Conservation (phyloP, 2,888 invertebrate species). For the Pharmacophagus antenor region DNA sequence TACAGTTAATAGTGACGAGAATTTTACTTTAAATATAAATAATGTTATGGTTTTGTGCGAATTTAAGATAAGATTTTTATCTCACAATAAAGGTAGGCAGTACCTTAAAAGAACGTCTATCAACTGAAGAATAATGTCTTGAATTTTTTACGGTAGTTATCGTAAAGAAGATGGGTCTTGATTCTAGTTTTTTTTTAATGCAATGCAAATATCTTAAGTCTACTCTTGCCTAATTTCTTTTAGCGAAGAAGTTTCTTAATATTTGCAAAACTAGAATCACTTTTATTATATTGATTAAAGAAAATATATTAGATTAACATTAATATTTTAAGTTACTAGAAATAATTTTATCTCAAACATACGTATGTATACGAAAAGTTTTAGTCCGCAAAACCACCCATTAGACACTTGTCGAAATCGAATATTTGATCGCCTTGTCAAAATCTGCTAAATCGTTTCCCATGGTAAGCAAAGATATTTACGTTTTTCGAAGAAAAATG, state of each 20-base stretch:
- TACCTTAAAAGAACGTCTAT: not conserved
- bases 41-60: no score
- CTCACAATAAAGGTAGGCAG: no score
- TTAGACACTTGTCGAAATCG: constrained; percentile 17
- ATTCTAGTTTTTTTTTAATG: no score
- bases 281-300: not conserved
- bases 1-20: no score
- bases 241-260: not conserved
- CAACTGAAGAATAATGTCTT: not conserved
- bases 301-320: not conserved
- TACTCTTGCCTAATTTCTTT: not conserved
- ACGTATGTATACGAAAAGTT: not conserved
- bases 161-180: no score
- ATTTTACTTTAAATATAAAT: not conserved
- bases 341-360: not conserved
- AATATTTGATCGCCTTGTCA: constrained; percentile 20
- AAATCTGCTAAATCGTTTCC: constrained; percentile 19
- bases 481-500: not conserved
- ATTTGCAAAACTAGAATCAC: not conserved
- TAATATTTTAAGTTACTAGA: no score
- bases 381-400: constrained; percentile 2
- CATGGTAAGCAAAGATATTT: constrained; percentile 13
- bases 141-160: no score
- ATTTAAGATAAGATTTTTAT: no score
- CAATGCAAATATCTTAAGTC: no score